phyloP scores from a whole-genome alignment of 2,113 vertebrate species.

The Syngnathus scovelli region DNA sequence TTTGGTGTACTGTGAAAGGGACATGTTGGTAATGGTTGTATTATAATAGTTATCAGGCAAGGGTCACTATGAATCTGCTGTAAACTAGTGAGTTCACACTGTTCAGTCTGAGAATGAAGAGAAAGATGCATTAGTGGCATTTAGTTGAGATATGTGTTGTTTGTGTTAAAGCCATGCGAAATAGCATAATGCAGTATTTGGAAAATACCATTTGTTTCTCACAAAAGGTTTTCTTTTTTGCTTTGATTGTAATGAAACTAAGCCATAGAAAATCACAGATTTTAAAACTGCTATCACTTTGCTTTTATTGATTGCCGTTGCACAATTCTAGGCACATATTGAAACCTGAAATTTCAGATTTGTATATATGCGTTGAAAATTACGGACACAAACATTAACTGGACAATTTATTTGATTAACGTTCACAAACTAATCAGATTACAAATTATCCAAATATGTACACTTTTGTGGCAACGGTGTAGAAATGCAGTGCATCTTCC shows the following conservation, averaged over 20 bases:
- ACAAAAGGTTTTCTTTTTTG: not conserved
- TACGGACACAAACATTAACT: not conserved
- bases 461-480: not conserved
- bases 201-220: not conserved
- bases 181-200: not conserved
- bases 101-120: constrained; percentile 25
- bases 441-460: not conserved
- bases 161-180: constrained; percentile 14
- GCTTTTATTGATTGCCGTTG: not conserved
- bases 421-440: not conserved
- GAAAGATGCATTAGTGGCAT: constrained; percentile 10
- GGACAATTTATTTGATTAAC: not conserved
- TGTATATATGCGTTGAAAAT: not conserved
- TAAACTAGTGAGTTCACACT: constrained; percentile 41
- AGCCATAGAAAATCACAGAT: not conserved
- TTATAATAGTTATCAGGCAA: constrained; percentile 52
- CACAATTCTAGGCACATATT: not conserved
- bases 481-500: not conserved
- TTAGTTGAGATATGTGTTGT: constrained; percentile 2
- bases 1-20: constrained; percentile 51
- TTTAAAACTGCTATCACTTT: not conserved
- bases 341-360: not conserved
- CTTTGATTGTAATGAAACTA: not conserved
- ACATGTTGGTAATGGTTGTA: constrained; percentile 49
- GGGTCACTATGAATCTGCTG: constrained; percentile 54